phyloP scores from a whole-genome alignment of 2,797 vertebrate species.

The Sebastes diploproa region DNA sequence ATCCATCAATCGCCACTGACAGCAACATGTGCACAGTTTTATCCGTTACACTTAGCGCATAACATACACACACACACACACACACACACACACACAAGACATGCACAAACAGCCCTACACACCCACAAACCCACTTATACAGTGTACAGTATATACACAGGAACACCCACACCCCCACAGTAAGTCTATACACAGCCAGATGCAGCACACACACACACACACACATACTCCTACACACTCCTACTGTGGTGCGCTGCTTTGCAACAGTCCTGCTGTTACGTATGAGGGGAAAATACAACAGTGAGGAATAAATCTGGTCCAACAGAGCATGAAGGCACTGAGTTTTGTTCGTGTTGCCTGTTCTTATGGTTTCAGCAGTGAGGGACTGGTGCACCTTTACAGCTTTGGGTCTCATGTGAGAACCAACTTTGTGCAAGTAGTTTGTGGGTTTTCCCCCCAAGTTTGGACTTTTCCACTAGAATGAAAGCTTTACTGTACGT shows the following conservation, averaged over 20 bases:
- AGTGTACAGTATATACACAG: constrained; percentile 21
- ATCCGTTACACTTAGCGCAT: constrained; percentile 35
- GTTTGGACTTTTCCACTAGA: not conserved
- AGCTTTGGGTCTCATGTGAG: constrained; percentile 8
- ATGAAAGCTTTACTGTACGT: not conserved
- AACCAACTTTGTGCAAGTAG: not conserved
- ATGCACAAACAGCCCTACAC: not conserved
- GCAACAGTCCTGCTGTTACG: constrained; percentile 12
- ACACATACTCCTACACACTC: not conserved
- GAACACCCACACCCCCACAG: constrained; percentile 49
- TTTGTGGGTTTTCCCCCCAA: constrained; percentile 2
- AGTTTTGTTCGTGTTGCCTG: constrained; percentile 55
- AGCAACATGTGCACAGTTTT: constrained; percentile 67
- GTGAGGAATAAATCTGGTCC: constrained; percentile 60
- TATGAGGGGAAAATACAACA: constrained; percentile 36
- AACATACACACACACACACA: not conserved
- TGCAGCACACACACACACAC: not conserved
- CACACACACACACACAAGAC: not conserved
- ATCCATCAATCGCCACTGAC: constrained; percentile 73
- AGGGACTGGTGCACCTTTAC: constrained; percentile 4
- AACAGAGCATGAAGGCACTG: constrained; percentile 54
- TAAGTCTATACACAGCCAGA: constrained; percentile 1
- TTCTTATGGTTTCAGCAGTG: constrained; percentile 23
- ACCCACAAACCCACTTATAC: not conserved
- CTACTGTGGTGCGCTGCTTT: not conserved